Evolutionary conservation across 2,888 invertebrate species (phyloP), one percentile per base, ranked within the genome.

Genomic region (Ypsolopha scabrella): DNA sequence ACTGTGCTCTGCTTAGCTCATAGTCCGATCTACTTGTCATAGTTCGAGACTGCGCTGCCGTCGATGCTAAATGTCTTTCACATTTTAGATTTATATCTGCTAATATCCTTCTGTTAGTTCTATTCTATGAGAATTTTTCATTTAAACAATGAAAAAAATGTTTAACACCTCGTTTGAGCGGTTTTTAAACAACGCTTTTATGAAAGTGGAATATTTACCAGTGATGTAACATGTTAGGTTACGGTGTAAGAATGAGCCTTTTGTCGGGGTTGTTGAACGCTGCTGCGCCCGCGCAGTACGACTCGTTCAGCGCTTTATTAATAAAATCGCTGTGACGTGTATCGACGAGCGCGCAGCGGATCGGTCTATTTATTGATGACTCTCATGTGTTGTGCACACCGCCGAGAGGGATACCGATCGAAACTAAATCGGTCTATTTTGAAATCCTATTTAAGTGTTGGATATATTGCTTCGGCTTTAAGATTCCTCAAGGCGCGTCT

Each of bases 281-380:
- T n/a, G 24, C 24, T 62, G 65, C 68, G 72, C 62, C 69, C 65
- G 72, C 70, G 54, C 67, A 36, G 39, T 38, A 24, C 51, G 46
- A 45, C 24, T 35, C 34, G 72, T 76, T 76, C 72, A 69, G 70
- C 58, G 77, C 78, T 83, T 78, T 85, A 83, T 83, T 83, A 82
- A 83, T 83, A 83, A 82, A 80, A 76, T 75, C 66, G 67, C 69
- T 67, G 75, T 81, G 80, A 81, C 80, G 80, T 73, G 75, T 77
- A 79, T 80, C 77, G 81, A 77, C 70, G 72, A 66, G 65, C 71
- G 72, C 70, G 68, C 71, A 65, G 64, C 65, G 67, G 69, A 75
- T 75, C 73, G 70, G 65, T 75, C 81, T 81, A 80, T 80, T 80
- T 80, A 80, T 78, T 72, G 79, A 78, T 73, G 74, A 39, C 13